phyloP scores from a whole-genome alignment of 2,113 vertebrate genomes.

The Pituophis catenifer region DNA sequence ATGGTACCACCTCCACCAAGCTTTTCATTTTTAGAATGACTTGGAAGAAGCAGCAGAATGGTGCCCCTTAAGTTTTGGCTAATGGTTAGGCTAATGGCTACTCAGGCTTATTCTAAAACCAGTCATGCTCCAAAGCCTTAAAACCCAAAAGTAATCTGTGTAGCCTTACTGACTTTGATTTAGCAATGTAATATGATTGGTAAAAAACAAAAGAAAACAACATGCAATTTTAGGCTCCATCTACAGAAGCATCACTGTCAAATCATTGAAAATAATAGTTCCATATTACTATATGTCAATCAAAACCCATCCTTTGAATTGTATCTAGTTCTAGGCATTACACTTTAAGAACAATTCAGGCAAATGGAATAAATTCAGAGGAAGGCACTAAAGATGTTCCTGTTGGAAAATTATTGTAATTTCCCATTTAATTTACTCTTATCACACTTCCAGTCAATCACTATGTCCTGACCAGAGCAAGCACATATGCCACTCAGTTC shows the following conservation, averaged over 20 bases:
- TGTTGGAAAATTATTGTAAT: background rate
- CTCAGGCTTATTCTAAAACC: background rate
- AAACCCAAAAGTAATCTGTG: background rate
- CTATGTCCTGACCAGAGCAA: background rate
- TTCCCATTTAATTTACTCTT: background rate
- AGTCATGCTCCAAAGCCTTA: background rate
- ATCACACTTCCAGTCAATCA: background rate
- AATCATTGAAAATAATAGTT: background rate
- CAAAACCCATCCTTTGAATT: background rate
- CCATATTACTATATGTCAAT: background rate
- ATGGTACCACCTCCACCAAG: background rate
- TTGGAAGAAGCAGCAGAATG: background rate
- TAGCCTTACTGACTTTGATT: background rate
- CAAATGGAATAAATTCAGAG: background rate
- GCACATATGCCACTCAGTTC: background rate
- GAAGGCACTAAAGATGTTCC: background rate
- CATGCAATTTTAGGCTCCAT: background rate
- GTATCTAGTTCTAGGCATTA: background rate
- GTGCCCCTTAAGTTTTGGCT: background rate
- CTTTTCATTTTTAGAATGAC: background rate
- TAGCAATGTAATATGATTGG: background rate
- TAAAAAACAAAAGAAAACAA: background rate
- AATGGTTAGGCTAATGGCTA: background rate
- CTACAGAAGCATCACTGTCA: background rate
- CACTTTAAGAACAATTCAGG: background rate